Base-by-base conservation (phyloP, 1,140 invertebrate species). In the Bombus turneri region DNA sequence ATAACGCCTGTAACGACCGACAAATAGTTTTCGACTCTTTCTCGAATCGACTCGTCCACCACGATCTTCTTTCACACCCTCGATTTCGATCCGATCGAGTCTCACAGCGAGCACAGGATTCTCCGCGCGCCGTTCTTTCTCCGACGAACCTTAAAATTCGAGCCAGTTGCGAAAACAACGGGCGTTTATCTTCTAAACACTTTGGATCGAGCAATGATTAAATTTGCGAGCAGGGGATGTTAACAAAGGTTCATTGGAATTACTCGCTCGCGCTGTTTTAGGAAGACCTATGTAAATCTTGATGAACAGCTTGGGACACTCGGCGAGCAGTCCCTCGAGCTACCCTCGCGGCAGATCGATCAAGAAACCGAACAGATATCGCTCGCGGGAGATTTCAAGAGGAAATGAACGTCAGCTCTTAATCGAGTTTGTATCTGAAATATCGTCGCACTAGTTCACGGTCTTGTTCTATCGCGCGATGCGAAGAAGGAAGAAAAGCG, bases 331-430 rank as follows among this genome's bases (percentile, higher is more conserved):
- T 15, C 37, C 10, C 37, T 22, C 37, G 12, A 22, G 47, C 25
- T 6, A 57, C 68, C n/a, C 22, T 39, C 18, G 10, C 25, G 76
- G 13, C 4, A 37, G 34, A 85, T 85, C 83, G 83, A 85, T 85
- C 69, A 47, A 81, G 83, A 74, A 47, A 81, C 18, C 47, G 47
- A 53, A 53, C 47, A 53, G 47, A 53, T 53, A 53, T 53, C 47
- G 47, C 47, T 53, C 47, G 47, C 47, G 47, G 47, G 47, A 53
- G 47, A 53, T 74, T 81, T 34, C 43, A 15, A 43, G 39, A 79
- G 83, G 83, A 85, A 85, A 85, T 85, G 83, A 74, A 85, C 37
- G 57, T 81, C 83, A 85, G 83, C 66, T 85, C 71, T 85, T 81
- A 85, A 85, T 85, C 78, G 69, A 80, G 83, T 81, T 81, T 81